phyloP scores from a whole-genome alignment of 2,888 invertebrate genomes.

The Pemphredon lugubris region DNA sequence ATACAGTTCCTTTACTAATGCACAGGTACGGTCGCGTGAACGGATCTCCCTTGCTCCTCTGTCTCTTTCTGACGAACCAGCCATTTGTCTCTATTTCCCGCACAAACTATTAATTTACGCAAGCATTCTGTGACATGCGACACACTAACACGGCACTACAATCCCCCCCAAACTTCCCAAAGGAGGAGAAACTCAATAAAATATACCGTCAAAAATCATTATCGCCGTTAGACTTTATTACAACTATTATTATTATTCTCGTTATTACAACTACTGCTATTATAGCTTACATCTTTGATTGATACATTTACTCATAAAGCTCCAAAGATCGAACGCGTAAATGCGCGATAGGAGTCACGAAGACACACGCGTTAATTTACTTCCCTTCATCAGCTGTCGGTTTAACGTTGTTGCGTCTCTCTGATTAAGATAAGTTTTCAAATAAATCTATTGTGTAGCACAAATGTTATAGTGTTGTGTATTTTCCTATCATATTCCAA shows the following conservation, averaged over 20 bases:
- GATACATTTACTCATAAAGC: not conserved
- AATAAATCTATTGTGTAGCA: conserved; percentile 39
- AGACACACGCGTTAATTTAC: not conserved
- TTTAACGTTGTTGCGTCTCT: conserved; percentile 7
- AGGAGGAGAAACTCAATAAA: too few species aligned
- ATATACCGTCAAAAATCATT: too few species aligned
- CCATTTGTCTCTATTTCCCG: too few species aligned
- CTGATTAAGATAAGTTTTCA: not conserved
- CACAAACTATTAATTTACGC: not conserved
- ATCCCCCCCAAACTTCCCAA: not conserved
- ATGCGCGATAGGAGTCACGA: not conserved
- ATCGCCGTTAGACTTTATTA: not conserved
- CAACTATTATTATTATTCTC: not conserved
- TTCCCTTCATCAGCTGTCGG: not conserved
- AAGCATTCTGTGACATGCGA: conserved; percentile 34
- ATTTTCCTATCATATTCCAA: too few species aligned
- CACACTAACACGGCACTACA: not conserved
- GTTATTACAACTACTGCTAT: not conserved
- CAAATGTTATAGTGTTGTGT: not conserved
- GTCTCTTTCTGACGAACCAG: too few species aligned
- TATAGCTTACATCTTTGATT: not conserved
- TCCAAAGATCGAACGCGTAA: conserved; percentile 6
- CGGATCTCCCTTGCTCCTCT: too few species aligned
- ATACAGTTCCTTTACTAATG: too few species aligned
- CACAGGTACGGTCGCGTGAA: not conserved